A percentile compares a stretch with the other conserved stretches of the same genome.
Conservation (phyloP, 1,140 invertebrate species). For the Sesamia nonagrioides region DNA sequence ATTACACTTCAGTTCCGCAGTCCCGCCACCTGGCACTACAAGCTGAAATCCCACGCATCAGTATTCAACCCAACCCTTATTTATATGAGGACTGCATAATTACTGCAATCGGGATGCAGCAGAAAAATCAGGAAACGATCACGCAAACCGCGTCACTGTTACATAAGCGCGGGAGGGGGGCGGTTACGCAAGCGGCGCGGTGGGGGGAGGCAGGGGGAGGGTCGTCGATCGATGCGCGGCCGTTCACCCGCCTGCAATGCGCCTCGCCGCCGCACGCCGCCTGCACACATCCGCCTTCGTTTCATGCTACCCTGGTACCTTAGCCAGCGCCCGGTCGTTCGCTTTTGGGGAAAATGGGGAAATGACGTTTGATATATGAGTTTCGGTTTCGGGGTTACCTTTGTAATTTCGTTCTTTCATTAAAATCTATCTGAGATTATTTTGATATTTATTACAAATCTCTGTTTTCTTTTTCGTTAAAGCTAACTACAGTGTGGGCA, state of each 20-base stretch:
- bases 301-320: conserved; percentile 75
- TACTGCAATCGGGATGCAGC: conserved; percentile 43
- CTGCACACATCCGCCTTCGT: conserved; percentile 50
- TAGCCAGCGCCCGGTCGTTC: conserved; percentile 39
- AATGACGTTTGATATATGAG: conserved; percentile 59
- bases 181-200: conserved; percentile 72
- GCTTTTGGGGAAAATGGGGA: conserved; percentile 51
- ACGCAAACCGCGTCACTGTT: conserved; percentile 75
- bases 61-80: conserved; percentile 1
- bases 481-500: no score
- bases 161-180: conserved; percentile 74
- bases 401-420: conserved; percentile 13
- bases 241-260: conserved; percentile 86
- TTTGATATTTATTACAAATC: not conserved
- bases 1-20: not conserved
- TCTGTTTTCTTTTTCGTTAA: not conserved
- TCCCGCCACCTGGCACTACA: not conserved
- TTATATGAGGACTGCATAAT: conserved; percentile 33
- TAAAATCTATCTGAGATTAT: not conserved
- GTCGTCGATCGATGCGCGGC: conserved; percentile 79
- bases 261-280: conserved; percentile 66
- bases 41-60: not conserved
- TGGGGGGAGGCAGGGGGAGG: conserved; percentile 51
- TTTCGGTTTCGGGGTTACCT: conserved; percentile 40
- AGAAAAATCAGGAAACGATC: conserved; percentile 69